Conservation (phyloP, 2,113 vertebrate species). For the Sinocyclocheilus anophthalmus region DNA sequence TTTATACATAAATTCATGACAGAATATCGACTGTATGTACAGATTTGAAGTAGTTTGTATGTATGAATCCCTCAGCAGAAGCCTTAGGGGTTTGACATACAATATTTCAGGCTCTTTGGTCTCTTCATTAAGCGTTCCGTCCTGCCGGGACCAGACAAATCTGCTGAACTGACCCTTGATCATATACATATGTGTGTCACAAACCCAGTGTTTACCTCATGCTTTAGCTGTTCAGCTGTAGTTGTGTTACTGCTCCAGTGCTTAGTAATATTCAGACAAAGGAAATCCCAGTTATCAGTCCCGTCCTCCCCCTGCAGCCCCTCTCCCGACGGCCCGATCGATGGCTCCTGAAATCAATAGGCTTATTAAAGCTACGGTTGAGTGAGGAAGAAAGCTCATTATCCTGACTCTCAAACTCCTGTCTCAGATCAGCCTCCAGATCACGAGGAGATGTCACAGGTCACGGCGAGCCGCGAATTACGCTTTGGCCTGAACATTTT, state of each 20-base stretch:
- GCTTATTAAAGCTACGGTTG: conserved; percentile 69
- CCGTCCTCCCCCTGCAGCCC: background rate
- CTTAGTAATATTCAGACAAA: conserved; percentile 29
- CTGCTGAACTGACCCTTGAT: conserved; percentile 58
- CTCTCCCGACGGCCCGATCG: conserved; percentile 38
- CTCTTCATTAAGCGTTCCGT: conserved; percentile 52
- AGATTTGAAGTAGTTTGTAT: too few species aligned
- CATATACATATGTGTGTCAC: conserved; percentile 57
- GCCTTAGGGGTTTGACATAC: background rate
- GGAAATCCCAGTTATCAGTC: conserved; percentile 50
- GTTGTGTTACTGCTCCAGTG: too few species aligned
- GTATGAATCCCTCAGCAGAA: background rate
- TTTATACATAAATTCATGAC: background rate
- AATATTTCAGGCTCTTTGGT: background rate
- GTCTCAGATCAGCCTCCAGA: conserved; percentile 22
- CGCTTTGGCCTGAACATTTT: too few species aligned
- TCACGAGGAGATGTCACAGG: conserved; percentile 65
- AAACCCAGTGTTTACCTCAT: background rate
- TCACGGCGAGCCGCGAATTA: conserved; percentile 29
- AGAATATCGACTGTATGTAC: background rate
- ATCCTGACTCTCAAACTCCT: conserved; percentile 59
- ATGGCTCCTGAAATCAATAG: conserved; percentile 71
- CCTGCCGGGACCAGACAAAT: conserved; percentile 29
- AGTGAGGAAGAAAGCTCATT: conserved; percentile 72
- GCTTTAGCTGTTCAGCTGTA: background rate